Evolutionary conservation across 2,797 vertebrate species (phyloP), one percentile per base, ranked within the genome.

Genomic region (Lates japonicus): DNA sequence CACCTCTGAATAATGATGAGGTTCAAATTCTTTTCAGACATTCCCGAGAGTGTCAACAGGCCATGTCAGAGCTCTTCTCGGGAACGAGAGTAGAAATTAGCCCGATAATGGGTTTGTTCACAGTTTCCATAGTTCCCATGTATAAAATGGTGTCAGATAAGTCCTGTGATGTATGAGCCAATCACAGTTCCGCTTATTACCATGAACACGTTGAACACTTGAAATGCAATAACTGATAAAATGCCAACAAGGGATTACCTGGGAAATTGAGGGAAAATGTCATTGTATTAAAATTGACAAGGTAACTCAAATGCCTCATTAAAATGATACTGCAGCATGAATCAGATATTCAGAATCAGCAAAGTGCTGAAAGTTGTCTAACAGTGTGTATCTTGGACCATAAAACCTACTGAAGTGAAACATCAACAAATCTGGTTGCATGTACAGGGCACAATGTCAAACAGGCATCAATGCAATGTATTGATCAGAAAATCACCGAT

Each of bases 401-500:
- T 62, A 13, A 80, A 82, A 64, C 17, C 37, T 16, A 64, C 1
- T 42, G n/a, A 78, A 52, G 59, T 58, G 44, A 81, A 76, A 80
- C 62, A 69, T 81, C 55, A 74, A 54, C 60, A 81, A 76, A 80
- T 78, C 25, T 41, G 57, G 20, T 52, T 57, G 70, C 51, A 20
- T 61, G 57, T 54, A 25, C 44, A 65, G 25, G 48, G 48, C 66
- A 68, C 14, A 9, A 46, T 54, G 76, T 73, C 52, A 85, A 33
- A 63, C 46, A 49, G 16, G 37, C 64, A 59, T 88, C 80, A 59
- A 41, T 76, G 14, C 49, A 39, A 73, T 14, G 46, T 73, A 90
- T 82, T 35, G 83, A 92, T 65, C 7, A 46, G 69, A 79, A 86
- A 72, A 68, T 75, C 61, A 77, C 71, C 69, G 71, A 88, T 81